Conservation (phyloP, 2,888 invertebrate genomes). For the Petrolisthes cinctipes region DNA sequence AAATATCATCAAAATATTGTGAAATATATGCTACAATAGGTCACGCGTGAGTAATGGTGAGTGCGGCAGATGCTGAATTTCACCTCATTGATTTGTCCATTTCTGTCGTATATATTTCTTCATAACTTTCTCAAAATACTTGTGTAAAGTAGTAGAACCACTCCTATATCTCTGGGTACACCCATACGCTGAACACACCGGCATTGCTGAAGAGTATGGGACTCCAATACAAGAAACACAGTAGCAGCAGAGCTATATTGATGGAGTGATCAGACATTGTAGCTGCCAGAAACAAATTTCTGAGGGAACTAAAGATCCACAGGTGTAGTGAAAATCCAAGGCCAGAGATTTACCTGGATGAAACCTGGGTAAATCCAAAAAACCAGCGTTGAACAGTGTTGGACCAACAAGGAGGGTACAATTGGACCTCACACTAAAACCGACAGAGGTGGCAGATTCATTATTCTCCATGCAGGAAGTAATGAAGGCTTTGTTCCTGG, state of each 20-base stretch:
- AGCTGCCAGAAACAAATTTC: constrained; percentile 33
- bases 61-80: too few relatives aligned
- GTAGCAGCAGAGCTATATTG: constrained; percentile 18
- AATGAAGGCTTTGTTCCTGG: constrained; percentile 21
- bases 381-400: constrained; percentile 20
- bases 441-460: constrained; percentile 16
- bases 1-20: too few relatives aligned
- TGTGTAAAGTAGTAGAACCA: too few relatives aligned
- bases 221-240: neutral
- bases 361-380: constrained; percentile 31
- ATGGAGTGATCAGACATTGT: constrained; percentile 22
- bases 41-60: too few relatives aligned
- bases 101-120: too few relatives aligned
- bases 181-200: too few relatives aligned
- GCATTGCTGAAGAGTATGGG: constrained; percentile 57
- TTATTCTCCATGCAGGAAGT: constrained; percentile 22
- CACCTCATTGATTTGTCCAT: too few relatives aligned
- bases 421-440: constrained; percentile 7
- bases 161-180: too few relatives aligned
- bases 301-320: neutral
- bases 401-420: constrained; percentile 23
- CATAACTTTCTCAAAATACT: too few relatives aligned
- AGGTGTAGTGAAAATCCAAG: constrained; percentile 15
- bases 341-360: constrained; percentile 23
- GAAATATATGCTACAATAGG: too few relatives aligned